phyloP scores from a whole-genome alignment of 1,140 invertebrate species.

The Heterodera carotae region DNA sequence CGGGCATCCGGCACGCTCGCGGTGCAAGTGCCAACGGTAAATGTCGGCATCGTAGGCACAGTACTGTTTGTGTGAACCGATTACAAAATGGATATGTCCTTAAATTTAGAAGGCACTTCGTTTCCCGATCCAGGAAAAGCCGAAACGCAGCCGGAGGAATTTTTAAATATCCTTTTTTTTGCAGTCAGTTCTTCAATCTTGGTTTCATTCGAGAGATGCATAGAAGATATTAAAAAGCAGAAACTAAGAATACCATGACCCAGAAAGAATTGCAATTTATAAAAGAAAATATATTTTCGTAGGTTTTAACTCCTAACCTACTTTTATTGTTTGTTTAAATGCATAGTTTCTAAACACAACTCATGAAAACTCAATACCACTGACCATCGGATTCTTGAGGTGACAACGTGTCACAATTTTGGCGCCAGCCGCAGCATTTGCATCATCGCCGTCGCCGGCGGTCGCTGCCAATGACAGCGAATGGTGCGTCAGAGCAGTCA shows the following conservation, averaged over 20 bases:
- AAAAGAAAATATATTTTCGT: no score
- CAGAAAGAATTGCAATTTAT: no score
- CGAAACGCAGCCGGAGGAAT: no score
- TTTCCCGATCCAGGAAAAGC: no score
- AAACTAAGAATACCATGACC: no score
- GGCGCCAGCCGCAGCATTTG: background rate
- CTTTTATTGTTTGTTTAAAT: no score
- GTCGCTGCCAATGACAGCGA: background rate
- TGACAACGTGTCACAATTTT: background rate
- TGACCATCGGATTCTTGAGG: background rate
- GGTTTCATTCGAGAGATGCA: no score
- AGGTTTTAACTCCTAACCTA: no score
- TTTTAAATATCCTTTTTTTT: no score
- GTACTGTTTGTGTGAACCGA: conserved; percentile 18
- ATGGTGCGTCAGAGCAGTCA: background rate
- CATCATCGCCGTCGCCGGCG: background rate
- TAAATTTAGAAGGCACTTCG: no score
- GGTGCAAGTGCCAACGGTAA: conserved; percentile 21
- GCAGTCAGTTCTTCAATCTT: no score
- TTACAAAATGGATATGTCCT: background rate
- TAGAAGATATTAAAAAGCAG: no score
- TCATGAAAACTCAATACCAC: background rate
- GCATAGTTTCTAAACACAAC: background rate
- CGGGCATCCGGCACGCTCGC: conserved; percentile 16
- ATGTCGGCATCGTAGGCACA: conserved; percentile 25